Conservation (phyloP, 2,888 invertebrate species). For the Drosophila tanythrix region DNA sequence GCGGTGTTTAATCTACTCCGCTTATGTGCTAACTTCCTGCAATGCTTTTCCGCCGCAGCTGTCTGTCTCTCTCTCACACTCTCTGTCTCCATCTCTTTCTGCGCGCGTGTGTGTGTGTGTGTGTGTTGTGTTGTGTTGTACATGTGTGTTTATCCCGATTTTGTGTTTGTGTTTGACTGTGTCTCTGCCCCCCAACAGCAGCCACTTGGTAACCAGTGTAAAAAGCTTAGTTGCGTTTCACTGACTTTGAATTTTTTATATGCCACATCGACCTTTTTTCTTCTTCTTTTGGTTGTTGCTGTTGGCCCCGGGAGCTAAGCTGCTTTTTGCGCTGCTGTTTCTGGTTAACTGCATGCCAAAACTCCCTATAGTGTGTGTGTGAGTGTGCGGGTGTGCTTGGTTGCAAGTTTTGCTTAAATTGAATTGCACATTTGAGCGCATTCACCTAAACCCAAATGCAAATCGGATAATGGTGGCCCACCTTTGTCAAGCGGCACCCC, state of each 20-base stretch:
- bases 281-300: slow-evolving; percentile 5
- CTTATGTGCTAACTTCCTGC: slow-evolving; percentile 71
- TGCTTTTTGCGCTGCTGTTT: slow-evolving; percentile 78
- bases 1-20: slow-evolving; percentile 81
- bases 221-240: slow-evolving; percentile 81
- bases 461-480: slow-evolving; percentile 80
- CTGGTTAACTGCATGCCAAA: slow-evolving; percentile 76
- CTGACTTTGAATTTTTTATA: slow-evolving; percentile 80
- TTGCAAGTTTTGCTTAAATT: slow-evolving; percentile 72
- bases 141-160: slow-evolving; percentile 79
- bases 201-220: slow-evolving; percentile 63
- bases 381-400: slow-evolving; percentile 42
- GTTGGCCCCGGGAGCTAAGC: slow-evolving; percentile 60
- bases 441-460: slow-evolving; percentile 78
- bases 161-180: slow-evolving; percentile 51
- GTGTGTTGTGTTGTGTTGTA: slow-evolving; percentile 49
- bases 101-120: slow-evolving; percentile 18
- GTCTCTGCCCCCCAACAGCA: slow-evolving; percentile 1
- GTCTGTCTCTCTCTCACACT: slow-evolving; percentile 2
- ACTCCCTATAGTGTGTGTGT: slow-evolving; percentile 24
- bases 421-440: slow-evolving; percentile 82
- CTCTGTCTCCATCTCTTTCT: background rate
- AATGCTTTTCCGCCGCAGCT: slow-evolving; percentile 26
- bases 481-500: slow-evolving; percentile 64
- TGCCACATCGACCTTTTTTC: slow-evolving; percentile 67